phyloP scores from a whole-genome alignment of 2,888 invertebrate species.

The Acrobasis repandana region DNA sequence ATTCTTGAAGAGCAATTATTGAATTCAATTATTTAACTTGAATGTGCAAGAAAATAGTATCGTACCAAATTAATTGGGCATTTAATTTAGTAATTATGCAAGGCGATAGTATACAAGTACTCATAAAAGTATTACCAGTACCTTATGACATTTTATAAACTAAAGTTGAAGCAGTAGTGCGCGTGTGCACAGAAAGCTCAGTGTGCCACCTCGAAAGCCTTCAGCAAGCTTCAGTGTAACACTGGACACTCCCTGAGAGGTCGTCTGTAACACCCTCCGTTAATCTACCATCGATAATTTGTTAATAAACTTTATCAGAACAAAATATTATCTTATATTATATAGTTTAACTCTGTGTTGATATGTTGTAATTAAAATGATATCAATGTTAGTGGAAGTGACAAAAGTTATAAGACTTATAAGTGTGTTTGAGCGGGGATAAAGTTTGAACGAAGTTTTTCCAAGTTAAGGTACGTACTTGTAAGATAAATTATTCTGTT shows the following conservation, averaged over 20 bases:
- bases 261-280: not conserved
- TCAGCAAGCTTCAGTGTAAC: constrained; percentile 18
- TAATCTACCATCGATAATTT: not conserved
- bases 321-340: not conserved
- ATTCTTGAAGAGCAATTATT: too few species aligned
- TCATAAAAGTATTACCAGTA: not conserved
- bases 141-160: constrained; percentile 7
- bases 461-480: constrained; percentile 13
- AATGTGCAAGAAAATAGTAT: too few species aligned
- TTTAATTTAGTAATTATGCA: too few species aligned
- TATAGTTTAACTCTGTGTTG: not conserved
- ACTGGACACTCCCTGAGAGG: constrained; percentile 2
- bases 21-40: too few species aligned
- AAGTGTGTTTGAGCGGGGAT: not conserved
- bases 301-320: not conserved
- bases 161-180: constrained; percentile 4
- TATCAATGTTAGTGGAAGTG: constrained; percentile 5
- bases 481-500: constrained; percentile 1
- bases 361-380: not conserved
- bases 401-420: not conserved
- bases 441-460: constrained; percentile 15
- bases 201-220: constrained; percentile 7
- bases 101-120: too few species aligned
- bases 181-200: constrained; percentile 18
- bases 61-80: too few species aligned